Base-by-base conservation (phyloP, 64 coral and sea anemone genomes). In the Dendrophyllia cribrosa region DNA sequence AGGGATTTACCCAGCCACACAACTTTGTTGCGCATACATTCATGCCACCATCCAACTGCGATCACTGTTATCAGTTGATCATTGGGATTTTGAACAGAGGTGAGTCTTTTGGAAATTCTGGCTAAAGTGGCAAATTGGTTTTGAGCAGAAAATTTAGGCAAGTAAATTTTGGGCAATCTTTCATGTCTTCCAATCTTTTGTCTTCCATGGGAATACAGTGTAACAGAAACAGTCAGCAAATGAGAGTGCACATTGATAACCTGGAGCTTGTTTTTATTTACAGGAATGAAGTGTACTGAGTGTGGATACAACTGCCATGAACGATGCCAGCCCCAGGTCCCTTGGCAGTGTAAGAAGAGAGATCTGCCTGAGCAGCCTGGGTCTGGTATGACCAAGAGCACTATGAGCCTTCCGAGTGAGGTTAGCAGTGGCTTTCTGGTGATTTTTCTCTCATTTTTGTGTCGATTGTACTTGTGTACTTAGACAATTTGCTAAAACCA, bases 251-350 rank as follows among this genome's bases (percentile, higher is more conserved):
- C 6, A 79, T 70, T 48, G 24, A 20, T 56, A 9, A 79, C 25
- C 19, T 76, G n/a, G 19, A 45, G 15, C 7, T 87, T 87, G 66
- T 82, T 23, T 60, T 15, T 3, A 48, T 87, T 6, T 81, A 11
- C 56, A 99, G 97, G 97, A 70, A 58, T 96, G 59, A 99, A 99
- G 59, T 99, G 97, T 45, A 94, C 70, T 75, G 97, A 99, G 56
- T 99, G 97, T 43, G 97, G 97, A 0, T 99, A 96, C 88, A 99
- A 99, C 58, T 91, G 91, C 9, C 97, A 99, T 56, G 97, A 99
- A 45, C 90, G 90, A 47, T 99, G 97, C 43, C 91, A 96, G 84
- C 93, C 94, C 61, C 97, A 93, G 88, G 97, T 96, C 62, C 91
- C 97, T 19, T 93, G 94, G 91, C 87, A 93, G 78, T 99, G 97